Conservation (phyloP, 2,797 vertebrate genomes). For the Molossus alvarezi region DNA sequence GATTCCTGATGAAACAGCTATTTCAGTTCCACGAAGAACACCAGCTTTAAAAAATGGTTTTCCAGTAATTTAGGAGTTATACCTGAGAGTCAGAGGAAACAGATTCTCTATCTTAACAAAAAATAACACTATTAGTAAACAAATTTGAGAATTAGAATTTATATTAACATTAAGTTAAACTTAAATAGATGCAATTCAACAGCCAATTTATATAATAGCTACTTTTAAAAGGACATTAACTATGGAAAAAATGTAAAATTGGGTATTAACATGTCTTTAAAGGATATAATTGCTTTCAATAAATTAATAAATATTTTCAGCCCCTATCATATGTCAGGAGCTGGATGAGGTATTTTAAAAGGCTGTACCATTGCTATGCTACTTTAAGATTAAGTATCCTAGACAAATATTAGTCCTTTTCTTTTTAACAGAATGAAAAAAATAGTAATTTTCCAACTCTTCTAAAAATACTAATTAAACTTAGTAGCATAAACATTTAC, state of each 20-base stretch:
- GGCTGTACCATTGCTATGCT: not conserved
- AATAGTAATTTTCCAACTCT: not conserved
- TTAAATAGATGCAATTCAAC: slow-evolving; percentile 67
- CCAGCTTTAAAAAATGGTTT: slow-evolving; percentile 71
- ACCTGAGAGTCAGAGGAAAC: slow-evolving; percentile 78
- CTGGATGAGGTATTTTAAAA: slow-evolving; percentile 17
- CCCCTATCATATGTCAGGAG: not conserved
- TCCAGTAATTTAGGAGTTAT: slow-evolving; percentile 78
- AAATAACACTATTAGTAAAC: slow-evolving; percentile 64
- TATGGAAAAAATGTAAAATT: slow-evolving; percentile 21
- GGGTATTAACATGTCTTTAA: slow-evolving; percentile 43
- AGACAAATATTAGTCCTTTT: slow-evolving; percentile 40
- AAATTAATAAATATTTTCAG: slow-evolving; percentile 62
- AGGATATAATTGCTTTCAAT: slow-evolving; percentile 51
- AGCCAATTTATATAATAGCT: slow-evolving; percentile 65
- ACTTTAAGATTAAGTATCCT: slow-evolving; percentile 6
- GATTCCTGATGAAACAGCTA: slow-evolving; percentile 79
- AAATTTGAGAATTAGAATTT: slow-evolving; percentile 83
- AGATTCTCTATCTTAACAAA: slow-evolving; percentile 71
- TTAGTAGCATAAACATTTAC: slow-evolving; percentile 67
- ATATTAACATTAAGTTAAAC: slow-evolving; percentile 75
- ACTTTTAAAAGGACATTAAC: slow-evolving; percentile 44
- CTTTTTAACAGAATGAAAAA: slow-evolving; percentile 50
- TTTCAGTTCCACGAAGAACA: slow-evolving; percentile 75
- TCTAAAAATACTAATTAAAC: slow-evolving; percentile 65